Base-by-base conservation (phyloP, 2,797 vertebrate genomes). In the Anguilla megastoma region DNA sequence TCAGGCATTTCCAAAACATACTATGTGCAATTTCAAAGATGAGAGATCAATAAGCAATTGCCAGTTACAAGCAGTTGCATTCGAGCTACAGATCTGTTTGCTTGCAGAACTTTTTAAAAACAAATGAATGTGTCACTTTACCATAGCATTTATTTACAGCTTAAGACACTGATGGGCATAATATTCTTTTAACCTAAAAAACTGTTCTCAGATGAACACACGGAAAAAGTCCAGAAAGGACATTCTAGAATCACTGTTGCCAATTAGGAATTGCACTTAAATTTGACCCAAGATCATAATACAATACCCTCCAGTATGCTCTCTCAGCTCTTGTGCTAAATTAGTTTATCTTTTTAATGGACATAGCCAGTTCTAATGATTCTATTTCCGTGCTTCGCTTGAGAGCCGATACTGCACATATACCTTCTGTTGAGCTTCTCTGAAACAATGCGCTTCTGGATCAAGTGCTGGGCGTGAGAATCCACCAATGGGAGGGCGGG, bases 401-500 rank as follows among this genome's bases (percentile, higher is more conserved):
- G 54, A 69, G 58, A 63, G 1, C 63, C 45, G 12, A 10, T n/a
- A 50, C 2, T 54, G 50, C 8, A 88, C 36, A 93, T 94, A 2
- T 27, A 96, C 96, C 96, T 94, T 90, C 88, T 92, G 54, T 85
- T 93, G 90, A 97, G 94, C 85, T 95, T 96, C 90, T 96, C 96
- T 92, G 96, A 94, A 9, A 91, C 89, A 60, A 97, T 96, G 33
- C 93, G 91, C 90, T 95, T 96, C 94, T 96, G 96, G 88, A 96
- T 96, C 87, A 94, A 30, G 27, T 92, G 92, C 91, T 96, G 95
- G 83, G 95, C 91, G 0, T 92, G 91, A 56, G 94, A 96, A 92
- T 96, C 95, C 0, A 96, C 83, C 0, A 95, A 92, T 0, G 95
- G 96, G 80, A 96, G 91, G 86, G 87, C 85, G 0, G 91, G 91